Evolutionary conservation across 2,888 invertebrate genomes (phyloP), one percentile per base, ranked within the genome.

Genomic region (Anodontia alba): DNA sequence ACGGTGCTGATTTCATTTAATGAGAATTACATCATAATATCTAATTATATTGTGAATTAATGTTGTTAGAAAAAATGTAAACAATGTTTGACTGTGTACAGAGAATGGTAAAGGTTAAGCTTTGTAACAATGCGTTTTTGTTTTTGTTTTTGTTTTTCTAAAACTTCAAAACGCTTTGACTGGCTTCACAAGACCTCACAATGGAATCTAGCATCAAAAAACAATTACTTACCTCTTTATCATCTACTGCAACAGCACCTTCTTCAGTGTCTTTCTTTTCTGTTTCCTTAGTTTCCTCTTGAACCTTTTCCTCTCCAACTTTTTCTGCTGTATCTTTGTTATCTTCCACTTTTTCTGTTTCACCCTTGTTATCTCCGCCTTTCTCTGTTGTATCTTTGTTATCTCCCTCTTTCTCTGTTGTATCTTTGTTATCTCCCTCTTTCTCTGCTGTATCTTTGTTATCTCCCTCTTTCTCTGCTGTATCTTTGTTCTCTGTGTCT

Each of bases 291-390:
- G n/a, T 54, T 23, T 76, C 73, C 36, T 68, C 76, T 51, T 62
- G 77, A 66, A 66, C 81, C 17, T 67, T 69, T 20, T 46, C n/a
- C 20, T 49, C 73, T 57, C 43, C 74, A 66, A 66, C 78, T 51
- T 73, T 78, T 42, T 66, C 76, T 75, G 68, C 70, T 54, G 68
- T 73, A 42, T 17, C 51, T 51, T 51, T 51, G 12, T 51, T 17
- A 23, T 51, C 51, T 51, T 10, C 5, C 20, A 5, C 23, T 51
- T 51, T 17, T 42, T 66, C 76, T 75, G 68, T 73, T 54, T 73
- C 75, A 42, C 5, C 51, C 20, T 51, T 51, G 12, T 51, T 17
- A 23, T 51, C 51, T 51, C 12, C 5, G 3, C 5, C 23, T 51
- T 51, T 17, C 23, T 7, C 51, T 51, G 20, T n/a, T 12, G 51